Conservation (phyloP, 2,888 invertebrate species). For the Nasonovia ribisnigri region DNA sequence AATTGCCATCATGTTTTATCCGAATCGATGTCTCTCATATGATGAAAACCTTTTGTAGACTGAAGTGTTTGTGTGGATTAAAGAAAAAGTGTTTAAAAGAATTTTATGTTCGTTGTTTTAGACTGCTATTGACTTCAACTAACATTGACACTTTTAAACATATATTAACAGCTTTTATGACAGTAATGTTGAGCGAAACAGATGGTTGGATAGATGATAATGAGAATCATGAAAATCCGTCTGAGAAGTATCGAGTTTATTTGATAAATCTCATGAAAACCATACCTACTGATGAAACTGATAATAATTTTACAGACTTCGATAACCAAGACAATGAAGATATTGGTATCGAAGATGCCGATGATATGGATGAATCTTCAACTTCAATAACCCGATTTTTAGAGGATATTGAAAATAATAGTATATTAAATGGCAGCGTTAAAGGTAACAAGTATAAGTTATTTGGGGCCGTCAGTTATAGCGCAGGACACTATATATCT, state of each 20-base stretch:
- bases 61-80: no score
- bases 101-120: no score
- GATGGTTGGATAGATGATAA: neutral
- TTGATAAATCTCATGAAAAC: neutral
- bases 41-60: no score
- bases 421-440: neutral
- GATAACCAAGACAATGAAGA: no score
- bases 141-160: no score
- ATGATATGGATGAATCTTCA: neutral
- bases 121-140: no score
- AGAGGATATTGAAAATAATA: neutral
- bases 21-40: neutral
- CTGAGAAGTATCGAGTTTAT: neutral
- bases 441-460: neutral
- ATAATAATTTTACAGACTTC: no score
- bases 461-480: neutral
- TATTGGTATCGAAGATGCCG: no score
- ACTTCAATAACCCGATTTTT: neutral
- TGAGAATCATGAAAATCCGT: neutral
- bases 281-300: neutral
- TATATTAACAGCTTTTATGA: no score
- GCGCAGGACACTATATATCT: neutral
- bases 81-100: no score
- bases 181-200: neutral
- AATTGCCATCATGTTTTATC: neutral